Base-by-base conservation (phyloP, 2,888 invertebrate genomes). In the Helicoverpa assulta region DNA sequence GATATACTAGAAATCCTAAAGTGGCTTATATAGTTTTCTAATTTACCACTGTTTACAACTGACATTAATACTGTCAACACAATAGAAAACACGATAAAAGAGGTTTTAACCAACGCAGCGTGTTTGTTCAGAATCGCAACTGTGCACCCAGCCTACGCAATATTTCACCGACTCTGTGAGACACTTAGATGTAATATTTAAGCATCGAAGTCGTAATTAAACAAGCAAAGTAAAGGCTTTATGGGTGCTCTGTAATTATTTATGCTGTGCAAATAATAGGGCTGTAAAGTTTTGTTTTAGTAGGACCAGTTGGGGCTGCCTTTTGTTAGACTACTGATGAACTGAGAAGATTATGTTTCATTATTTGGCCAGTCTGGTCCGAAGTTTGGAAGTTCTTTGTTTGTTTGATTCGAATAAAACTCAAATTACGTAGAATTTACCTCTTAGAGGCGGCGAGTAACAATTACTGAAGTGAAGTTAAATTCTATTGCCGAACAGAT, bases 101-200 rank as follows among this genome's bases (percentile, higher is more conserved):
- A 7, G 33, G 8, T 0, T 14, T 33, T 14, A 14, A 14, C 14
- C 40, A 14, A 40, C 3, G 12, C 40, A 12, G 40, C 40, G 14
- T 0, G 2, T 33, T 7, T 52, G 10, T 50, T 19, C 10, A 10
- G 52, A 67, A 7, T 57, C 68, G 55, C 10, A 8, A 8, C 4
- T 0, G 19, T 43, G 6, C 16, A 43, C 12, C 4, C 14, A 57
- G 29, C 72, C 67, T 56, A 47, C 52, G 40, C 47, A 18, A 66
- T 67, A 67, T 62, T 66, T 67, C 51, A 65, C 16, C 58, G 18
- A 21, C 60, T 60, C 67, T 56, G 52, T 47, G 63, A 73, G 73
- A 73, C 72, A 70, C 67, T 78, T 56, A 60, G 73, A 78, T 81
- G 74, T 84, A 83, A 85, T 85, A 84, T 84, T 86, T 85, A 68